Base-by-base conservation (phyloP, 2,113 vertebrate genomes). In the Muscicapa adusta region DNA sequence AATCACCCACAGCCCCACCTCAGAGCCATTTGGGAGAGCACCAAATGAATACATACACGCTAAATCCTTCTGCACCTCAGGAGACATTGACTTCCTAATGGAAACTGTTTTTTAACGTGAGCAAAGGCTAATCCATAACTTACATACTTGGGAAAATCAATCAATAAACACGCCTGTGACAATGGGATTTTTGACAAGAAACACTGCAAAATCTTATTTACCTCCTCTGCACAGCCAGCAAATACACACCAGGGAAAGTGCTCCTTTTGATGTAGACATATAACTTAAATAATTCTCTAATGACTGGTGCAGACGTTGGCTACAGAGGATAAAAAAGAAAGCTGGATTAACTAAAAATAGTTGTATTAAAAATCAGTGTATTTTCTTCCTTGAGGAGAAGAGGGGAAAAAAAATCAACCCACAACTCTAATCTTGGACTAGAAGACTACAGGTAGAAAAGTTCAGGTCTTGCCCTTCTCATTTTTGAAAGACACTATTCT, bases 401-500 rank as follows among this genome's bases (percentile, higher is more conserved):
- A 15, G 8, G 4, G 2, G 2, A 0, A 6, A 51, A 43, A 85
- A 14, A 66, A 48, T 74, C 83, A 48, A 18, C 10, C 36, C 53
- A 28, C 51, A 95, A 38, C 88, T 96, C 67, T 96, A 95, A 97
- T 97, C 93, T 94, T 95, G 61, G 68, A 68, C 88, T 94, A 36
- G 81, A 91, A 91, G 81, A 88, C 92, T 86, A 82, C 79, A 96
- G 92, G 93, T 93, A 95, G 89, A 94, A 95, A 96, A 96, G 94
- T 96, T 96, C 96, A 96, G 94, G 91, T 95, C 95, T 97, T 94
- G 90, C 93, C 93, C 94, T 95, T 91, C 82, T 92, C 90, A 48
- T 92, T 95, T 95, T 90, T 93, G 74, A 96, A 97, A 97, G 95
- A 91, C 86, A 95, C 88, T 95, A 94, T 97, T 95, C 89, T 96